phyloP scores from a whole-genome alignment of 2,113 vertebrate genomes.

The Oreocharis arfaki region DNA sequence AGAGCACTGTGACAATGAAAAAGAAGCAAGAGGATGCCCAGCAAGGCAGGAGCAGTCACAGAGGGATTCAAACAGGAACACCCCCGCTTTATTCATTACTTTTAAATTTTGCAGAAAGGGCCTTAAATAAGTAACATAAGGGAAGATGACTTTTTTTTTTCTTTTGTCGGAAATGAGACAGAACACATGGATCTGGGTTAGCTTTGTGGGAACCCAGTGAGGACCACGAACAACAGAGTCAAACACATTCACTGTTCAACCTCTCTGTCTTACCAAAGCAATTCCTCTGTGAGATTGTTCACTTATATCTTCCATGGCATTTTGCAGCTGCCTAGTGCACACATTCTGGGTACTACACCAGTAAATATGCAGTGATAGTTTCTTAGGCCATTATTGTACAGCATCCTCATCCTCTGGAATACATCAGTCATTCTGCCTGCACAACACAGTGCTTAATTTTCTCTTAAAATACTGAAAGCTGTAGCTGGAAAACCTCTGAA shows the following conservation, averaged over 20 bases:
- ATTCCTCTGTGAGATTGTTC: not conserved
- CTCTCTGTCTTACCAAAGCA: not conserved
- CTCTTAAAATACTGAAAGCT: not conserved
- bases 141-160: not conserved
- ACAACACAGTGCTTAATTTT: not conserved
- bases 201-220: not conserved
- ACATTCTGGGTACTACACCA: not conserved
- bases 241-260: not conserved
- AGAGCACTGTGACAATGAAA: not conserved
- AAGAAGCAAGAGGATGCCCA: not conserved
- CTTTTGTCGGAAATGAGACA: not conserved
- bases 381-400: not conserved
- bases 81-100: not conserved
- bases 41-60: not conserved
- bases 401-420: conserved; percentile 6
- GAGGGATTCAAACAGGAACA: not conserved
- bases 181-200: not conserved
- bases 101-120: not conserved
- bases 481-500: not conserved
- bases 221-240: not conserved
- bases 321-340: not conserved
- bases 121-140: not conserved
- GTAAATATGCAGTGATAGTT: conserved; percentile 23
- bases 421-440: not conserved
- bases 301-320: not conserved